Base-by-base conservation (phyloP, 1,140 invertebrate genomes). In the Anoplophora glabripennis region DNA sequence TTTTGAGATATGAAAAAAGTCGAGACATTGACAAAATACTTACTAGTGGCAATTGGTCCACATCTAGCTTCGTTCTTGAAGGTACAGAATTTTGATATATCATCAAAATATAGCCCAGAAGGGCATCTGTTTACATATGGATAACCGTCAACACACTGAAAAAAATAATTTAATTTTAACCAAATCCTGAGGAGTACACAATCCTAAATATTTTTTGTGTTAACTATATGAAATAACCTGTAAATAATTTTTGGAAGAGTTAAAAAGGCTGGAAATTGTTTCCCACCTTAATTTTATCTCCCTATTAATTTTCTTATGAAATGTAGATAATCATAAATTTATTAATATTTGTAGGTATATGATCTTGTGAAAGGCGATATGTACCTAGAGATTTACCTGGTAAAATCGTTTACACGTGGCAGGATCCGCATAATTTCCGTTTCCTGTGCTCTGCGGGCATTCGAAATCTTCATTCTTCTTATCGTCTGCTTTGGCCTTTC, bases 61-160 rank as follows among this genome's bases (percentile, higher is more conserved):
- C 93, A 95, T 71, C 89, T 83, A n/a, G 92, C 90, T 77, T 94
- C 91, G 60, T 87, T 86, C 79, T 93, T 93, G 74, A 94, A 94
- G 0, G 92, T 94, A 72, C 93, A 95, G 60, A 88, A 89, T 77
- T 95, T 94, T 72, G 86, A 89, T 57, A 92, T 85, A 68, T 94
- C 92, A 72, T 95, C 93, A 73, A 94, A 95, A 73, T 91, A 91
- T 4, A 95, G 77, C 34, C 89, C 89, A 8, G 92, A 92, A 5
- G 93, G 93, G 77, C 93, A 95, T 69, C 89, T 83, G 74, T 90
- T 92, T 66, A 91, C 71, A 69, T 94, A 93, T 0, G 91, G 90
- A 75, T 84, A 91, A 15, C 89, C 89, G 77, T 93, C 91, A 15
- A 93, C 91, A 72, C 91, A 94, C 90, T 93, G 71, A 63, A 75